Conservation (phyloP, 1,140 invertebrate species). For the Temnothorax curvispinosus region DNA sequence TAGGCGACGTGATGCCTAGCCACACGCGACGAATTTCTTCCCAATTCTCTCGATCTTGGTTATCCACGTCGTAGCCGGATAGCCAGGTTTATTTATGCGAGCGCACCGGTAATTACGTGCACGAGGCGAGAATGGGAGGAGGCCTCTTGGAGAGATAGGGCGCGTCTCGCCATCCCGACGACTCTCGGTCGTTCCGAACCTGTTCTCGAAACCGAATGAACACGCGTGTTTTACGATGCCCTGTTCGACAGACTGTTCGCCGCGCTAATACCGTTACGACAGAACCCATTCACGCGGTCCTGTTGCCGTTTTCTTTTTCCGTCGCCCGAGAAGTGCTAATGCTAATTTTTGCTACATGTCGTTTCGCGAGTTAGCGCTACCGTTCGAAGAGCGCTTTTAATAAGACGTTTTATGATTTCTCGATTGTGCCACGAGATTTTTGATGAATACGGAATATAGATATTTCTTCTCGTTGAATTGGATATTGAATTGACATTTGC, state of each 20-base stretch:
- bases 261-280: constrained; percentile 1
- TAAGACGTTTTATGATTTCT: neutral
- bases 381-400: constrained; percentile 34
- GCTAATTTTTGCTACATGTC: constrained; percentile 35
- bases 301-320: neutral
- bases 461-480: neutral
- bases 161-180: constrained; percentile 23
- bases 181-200: constrained; percentile 35
- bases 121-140: constrained; percentile 70
- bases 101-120: constrained; percentile 68
- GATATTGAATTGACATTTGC: neutral
- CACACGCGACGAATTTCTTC: constrained; percentile 63
- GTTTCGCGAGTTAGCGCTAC: constrained; percentile 31
- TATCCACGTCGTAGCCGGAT: constrained; percentile 51
- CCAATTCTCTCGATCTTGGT: constrained; percentile 47
- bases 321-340: constrained; percentile 18
- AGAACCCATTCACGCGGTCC: constrained; percentile 3
- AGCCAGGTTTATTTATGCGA: constrained; percentile 69
- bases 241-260: neutral
- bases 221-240: constrained; percentile 56
- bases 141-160: constrained; percentile 64
- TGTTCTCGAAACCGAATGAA: constrained; percentile 64
- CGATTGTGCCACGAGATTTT: neutral
- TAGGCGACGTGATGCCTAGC: neutral
- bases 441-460: neutral